Base-by-base conservation (phyloP, 92 coral and sea anemone species). In the Nematostella vectensis region DNA sequence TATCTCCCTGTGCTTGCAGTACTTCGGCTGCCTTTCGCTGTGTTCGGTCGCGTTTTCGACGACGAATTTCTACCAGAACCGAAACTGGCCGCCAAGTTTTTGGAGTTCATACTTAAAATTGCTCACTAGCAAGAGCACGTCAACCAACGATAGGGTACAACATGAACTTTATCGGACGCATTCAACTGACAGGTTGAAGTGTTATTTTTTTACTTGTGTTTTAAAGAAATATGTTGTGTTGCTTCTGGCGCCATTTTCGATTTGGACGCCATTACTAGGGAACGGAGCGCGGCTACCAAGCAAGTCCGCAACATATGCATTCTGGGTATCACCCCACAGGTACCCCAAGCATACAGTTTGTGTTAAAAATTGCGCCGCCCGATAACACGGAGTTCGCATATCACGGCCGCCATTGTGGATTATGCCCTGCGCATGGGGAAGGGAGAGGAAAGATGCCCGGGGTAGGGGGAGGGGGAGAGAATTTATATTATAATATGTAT, bases 1-100 rank as follows among this genome's bases (percentile, higher is more conserved):
- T 49, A 39, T 42, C 54, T 76, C 56, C 78, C 81, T 22, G 51
- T 53, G 44, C 40, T 38, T 1, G 44, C 31, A 16, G 19, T 60
- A 3, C 29, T 26, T 38, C 71, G 19, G 26, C 26, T 31, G 17
- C 48, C 71, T n/a, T 65, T 65, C 9, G 54, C 71, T 3, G 71
- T 53, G 2, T 51, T 13, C 10, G 71, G 62, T 6, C 71, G 61
- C 40, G 20, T 30, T 36, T 20, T 36, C 18, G 51, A 47, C 11
- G 29, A 18, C 55, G 29, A 29, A 8, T 20, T n/a, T 48, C 57
- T 55, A 62, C 57, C 31, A n/a, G 68, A 49, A 31, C 40, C 15
- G 15, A 33, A 33, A 33, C 40, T 33, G 6, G 40, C 40, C 40
- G 40, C 40, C 40, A 33, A 6, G 8, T 15, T 6, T 6, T 33